These are phyloP conservation scores for Pangasius larnaudii DNA, from an alignment of 2,797 vertebrate genomes.

Conservation along the genomic window DNA sequence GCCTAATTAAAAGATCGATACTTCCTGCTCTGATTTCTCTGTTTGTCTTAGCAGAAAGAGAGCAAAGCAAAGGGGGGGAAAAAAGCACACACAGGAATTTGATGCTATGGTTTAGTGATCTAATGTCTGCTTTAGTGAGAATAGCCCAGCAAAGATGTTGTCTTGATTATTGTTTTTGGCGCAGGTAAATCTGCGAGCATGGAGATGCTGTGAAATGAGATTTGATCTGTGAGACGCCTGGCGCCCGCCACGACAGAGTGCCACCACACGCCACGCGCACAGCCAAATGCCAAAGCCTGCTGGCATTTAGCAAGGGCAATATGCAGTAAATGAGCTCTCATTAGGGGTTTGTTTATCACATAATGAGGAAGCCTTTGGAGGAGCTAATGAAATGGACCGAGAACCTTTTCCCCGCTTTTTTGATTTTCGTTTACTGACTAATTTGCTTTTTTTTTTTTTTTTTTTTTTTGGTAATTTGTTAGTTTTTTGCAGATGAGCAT, in stretches of 20 bases:
- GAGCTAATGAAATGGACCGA: slow-evolving; percentile 52
- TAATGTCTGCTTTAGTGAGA: slow-evolving; percentile 43
- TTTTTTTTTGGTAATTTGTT: neutral
- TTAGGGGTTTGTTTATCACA: slow-evolving; percentile 67
- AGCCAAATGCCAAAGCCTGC: slow-evolving; percentile 61
- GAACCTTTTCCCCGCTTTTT: slow-evolving; percentile 38
- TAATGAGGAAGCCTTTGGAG: slow-evolving; percentile 63
- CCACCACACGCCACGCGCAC: slow-evolving; percentile 48
- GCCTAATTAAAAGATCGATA: slow-evolving; percentile 47
- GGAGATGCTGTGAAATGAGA: slow-evolving; percentile 14
- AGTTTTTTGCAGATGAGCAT: neutral
- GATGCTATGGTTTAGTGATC: slow-evolving; percentile 18
- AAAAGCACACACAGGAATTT: neutral
- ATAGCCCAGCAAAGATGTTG: slow-evolving; percentile 1
- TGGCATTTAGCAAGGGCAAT: slow-evolving; percentile 60
- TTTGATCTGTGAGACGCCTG: slow-evolving; percentile 34
- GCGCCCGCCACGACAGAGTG: slow-evolving; percentile 38
- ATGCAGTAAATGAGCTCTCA: slow-evolving; percentile 69
- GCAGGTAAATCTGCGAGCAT: slow-evolving; percentile 1
- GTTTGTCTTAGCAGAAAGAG: neutral
- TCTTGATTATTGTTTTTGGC: neutral
- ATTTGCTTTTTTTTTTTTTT: slow-evolving; percentile 31
- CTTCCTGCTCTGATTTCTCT: neutral
- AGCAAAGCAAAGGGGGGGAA: neutral
- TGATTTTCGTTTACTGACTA: slow-evolving; percentile 46